Evolutionary conservation across 1,140 invertebrate genomes (phyloP), one percentile per base, ranked within the genome.

Genomic region (Drosophila prosaltans): DNA sequence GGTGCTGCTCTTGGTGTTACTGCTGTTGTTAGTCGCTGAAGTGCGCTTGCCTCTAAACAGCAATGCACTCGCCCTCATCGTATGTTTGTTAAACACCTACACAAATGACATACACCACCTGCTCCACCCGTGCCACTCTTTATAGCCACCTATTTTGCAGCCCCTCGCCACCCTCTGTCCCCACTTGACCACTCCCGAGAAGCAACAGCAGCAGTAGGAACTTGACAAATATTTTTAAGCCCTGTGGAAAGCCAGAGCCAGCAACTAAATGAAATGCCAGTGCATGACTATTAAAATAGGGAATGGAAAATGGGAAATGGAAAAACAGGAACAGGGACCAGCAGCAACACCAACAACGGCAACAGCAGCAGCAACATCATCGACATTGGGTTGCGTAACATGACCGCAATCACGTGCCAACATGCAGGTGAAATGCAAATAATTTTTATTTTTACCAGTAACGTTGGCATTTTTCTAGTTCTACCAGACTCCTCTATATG

Each of bases 11-110:
- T 74, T 77, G 83, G 62, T 77, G 77, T 78, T 79, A 77, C 73
- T 82, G 65, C 67, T 67, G 84, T 59, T 65, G 60, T 32, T 74
- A 54, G 41, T 24, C 65, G 43, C 62, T 74, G 78, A 75, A 85
- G 74, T 78, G 83, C 64, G 76, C 80, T 80, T 81, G 79, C 76
- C 72, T 69, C 80, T 73, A 70, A 86, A 80, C 69, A 88, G 73
- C 74, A 71, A 80, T 81, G 65, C 67, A 69, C 76, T 58, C 65
- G 61, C 62, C 65, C 61, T 55, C 21, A 65, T 61, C 69, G 68
- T 83, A 76, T 89, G 84, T 89, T 89, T 89, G 74, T 82, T 81
- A 84, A 89, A 84, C 84, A 89, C 84, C 84, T 89, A 90, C 85
- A 89, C 84, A 84, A 78, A 78, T 72, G 65, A 67, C 82, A 65